Conservation (phyloP, 2,797 vertebrate species). For the Miopithecus talapoin region DNA sequence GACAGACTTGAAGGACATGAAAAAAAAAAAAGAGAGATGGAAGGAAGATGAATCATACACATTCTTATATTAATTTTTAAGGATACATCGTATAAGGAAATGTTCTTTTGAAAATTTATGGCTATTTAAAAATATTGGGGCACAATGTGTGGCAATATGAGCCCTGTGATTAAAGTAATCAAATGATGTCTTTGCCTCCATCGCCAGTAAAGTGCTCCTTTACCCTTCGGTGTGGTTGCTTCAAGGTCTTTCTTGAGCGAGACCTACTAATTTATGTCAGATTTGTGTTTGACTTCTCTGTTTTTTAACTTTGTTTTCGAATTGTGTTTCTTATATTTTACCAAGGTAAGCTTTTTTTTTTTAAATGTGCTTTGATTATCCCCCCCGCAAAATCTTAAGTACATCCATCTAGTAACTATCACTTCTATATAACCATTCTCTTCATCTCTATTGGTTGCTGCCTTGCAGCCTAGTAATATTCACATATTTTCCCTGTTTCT, state of each 20-base stretch:
- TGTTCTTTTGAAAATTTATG: not conserved
- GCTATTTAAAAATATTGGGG: not conserved
- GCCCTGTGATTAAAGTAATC: not conserved
- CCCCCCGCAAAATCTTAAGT: not conserved
- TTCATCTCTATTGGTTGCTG: not conserved
- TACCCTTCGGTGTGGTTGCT: not conserved
- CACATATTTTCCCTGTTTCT: not conserved
- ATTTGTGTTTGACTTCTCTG: not conserved
- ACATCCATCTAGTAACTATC: not conserved
- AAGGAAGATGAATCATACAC: not conserved
- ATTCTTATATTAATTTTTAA: constrained; percentile 37
- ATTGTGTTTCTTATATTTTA: not conserved
- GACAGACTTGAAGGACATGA: not conserved
- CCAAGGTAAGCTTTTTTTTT: not conserved
- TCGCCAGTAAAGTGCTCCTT: rapidly evolving
- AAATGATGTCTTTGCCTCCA: rapidly evolving
- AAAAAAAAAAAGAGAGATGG: not conserved
- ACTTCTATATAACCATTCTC: not conserved
- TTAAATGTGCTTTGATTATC: not conserved
- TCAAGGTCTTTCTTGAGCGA: not conserved
- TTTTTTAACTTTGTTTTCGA: not conserved
- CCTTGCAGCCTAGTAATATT: not conserved
- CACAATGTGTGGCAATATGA: rapidly evolving
- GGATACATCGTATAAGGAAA: not conserved
- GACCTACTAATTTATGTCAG: not conserved